A percentile compares a stretch with the other conserved stretches of the same genome.
Conservation (phyloP, 2,113 vertebrate genomes). For the Microtus richardsoni region DNA sequence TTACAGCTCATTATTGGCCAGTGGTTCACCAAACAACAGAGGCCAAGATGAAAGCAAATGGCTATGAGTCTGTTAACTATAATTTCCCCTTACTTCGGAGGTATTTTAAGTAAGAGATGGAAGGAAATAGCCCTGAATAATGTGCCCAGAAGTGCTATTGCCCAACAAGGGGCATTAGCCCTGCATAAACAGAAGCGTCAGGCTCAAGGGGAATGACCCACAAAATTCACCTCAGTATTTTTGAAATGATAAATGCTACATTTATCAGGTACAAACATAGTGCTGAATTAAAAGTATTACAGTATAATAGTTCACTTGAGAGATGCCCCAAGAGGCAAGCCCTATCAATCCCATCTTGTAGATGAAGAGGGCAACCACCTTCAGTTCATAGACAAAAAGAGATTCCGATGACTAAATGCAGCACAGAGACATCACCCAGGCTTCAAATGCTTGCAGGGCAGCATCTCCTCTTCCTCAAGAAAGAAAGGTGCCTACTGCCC, state of each 20-base stretch:
- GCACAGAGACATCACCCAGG: neutral
- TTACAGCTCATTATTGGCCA: slow-evolving; percentile 12
- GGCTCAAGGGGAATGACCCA: neutral
- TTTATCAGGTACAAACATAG: neutral
- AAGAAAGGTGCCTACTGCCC: neutral
- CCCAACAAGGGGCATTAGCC: neutral
- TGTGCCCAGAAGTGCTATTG: neutral
- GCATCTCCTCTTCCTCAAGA: neutral
- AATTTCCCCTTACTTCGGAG: slow-evolving; percentile 33
- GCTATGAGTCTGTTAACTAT: neutral
- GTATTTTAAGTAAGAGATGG: neutral
- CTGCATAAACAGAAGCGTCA: slow-evolving; percentile 2
- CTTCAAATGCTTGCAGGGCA: neutral
- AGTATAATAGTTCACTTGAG: neutral
- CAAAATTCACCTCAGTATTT: slow-evolving; percentile 28
- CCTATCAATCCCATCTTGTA: neutral
- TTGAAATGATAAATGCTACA: slow-evolving; percentile 15
- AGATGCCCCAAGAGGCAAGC: neutral
- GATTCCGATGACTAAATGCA: neutral
- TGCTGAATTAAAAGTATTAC: neutral
- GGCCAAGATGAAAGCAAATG: neutral
- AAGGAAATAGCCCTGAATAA: slow-evolving; percentile 26
- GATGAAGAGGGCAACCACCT: neutral
- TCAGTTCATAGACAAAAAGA: neutral
- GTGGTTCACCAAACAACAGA: slow-evolving; percentile 6